Base-by-base conservation (phyloP, 2,797 vertebrate species). In the Allobates femoralis region DNA sequence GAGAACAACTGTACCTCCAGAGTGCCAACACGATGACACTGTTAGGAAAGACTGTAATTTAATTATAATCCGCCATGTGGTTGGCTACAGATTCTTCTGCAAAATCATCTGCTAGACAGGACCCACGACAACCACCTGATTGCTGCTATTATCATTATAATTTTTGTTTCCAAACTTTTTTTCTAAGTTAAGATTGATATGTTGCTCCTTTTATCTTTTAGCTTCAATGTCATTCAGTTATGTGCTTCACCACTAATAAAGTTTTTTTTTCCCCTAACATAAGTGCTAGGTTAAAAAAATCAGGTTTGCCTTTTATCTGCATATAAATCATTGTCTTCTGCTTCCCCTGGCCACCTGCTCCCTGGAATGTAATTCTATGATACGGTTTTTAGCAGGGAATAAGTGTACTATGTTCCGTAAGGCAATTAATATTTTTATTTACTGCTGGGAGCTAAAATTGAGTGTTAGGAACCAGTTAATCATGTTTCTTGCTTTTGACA, bases 341-440 rank as follows among this genome's bases (percentile, higher is more conserved):
- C 34, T 77, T 86, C 5, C 19, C 51, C 21, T n/a, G 32, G 55
- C 73, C 79, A 86, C 73, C 79, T 82, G 85, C 81, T 64, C 37
- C 23, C 55, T n/a, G 23, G 34, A 55, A 46, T 37, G 46, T 60
- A 30, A 73, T 86, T 64, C 66, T 60, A 80, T 18, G 56, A 51
- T 79, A 86, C 62, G 7, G 5, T 56, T 64, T 69, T 74, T 62
- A 81, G 41, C 60, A 82, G 15, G 34, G 30, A 46, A 83, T 60
- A 86, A 81, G 62, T 55, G 50, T 76, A 55, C 41, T 41, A 55
- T 32, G 73, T 76, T 75, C n/a, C 82, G 46, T 75, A 66, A 75
- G 82, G 50, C 55, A 80, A 82, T 87, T 83, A 79, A 84, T 71
- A 75, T 74, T 87, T 79, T 64, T 84, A 76, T 88, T 85, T 80